A percentile compares a stretch with the other conserved stretches of the same genome.
These are phyloP conservation scores for Grallaria varia DNA, from an alignment of 2,113 vertebrate genomes.

Conservation along the genomic window DNA sequence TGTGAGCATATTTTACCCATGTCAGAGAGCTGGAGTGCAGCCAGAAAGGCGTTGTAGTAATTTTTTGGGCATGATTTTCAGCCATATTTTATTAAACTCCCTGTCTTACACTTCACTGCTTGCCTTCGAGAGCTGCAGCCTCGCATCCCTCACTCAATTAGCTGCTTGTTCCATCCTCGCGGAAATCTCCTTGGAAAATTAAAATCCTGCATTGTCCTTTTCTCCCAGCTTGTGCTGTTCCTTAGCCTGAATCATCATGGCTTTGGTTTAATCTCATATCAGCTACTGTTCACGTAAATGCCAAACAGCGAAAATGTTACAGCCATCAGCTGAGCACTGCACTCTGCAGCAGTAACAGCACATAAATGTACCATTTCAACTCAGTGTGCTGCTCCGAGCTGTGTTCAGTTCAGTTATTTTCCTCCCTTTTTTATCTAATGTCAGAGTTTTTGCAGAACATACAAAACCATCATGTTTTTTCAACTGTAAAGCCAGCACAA, in stretches of 20 bases:
- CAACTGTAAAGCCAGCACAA: neutral
- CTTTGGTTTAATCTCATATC: neutral
- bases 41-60: neutral
- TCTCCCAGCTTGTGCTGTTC: neutral
- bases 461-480: neutral
- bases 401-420: neutral
- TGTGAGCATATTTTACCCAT: neutral
- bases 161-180: neutral
- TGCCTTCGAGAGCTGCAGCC: neutral
- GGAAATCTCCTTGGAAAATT: neutral
- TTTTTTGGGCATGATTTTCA: neutral
- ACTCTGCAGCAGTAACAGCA: neutral
- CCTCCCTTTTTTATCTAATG: neutral
- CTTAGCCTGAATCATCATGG: neutral
- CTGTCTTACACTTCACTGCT: neutral
- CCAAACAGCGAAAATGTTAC: neutral
- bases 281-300: rapidly evolving
- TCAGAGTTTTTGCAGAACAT: neutral
- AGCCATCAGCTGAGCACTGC: neutral
- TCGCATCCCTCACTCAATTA: neutral
- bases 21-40: neutral
- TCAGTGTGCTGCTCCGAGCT: rapidly evolving
- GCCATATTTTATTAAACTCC: conserved; percentile 4
- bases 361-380: neutral
- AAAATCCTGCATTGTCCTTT: neutral